Conservation (phyloP, 2,113 vertebrate species). For the Labeo catla region DNA sequence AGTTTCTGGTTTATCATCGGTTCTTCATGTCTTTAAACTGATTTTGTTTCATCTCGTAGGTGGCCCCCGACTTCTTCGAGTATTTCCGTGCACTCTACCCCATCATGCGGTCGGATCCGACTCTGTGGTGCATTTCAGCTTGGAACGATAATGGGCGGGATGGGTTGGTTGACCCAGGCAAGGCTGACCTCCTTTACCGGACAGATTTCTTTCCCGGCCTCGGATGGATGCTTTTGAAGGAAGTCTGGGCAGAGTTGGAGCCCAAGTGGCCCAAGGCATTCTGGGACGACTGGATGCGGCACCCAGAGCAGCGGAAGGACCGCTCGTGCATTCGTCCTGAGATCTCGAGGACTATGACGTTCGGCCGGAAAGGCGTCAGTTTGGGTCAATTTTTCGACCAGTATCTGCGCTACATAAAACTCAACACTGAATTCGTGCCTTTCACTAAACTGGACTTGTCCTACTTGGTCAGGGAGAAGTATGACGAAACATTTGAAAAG, state of each 20-base stretch:
- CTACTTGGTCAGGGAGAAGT: conserved; percentile 81
- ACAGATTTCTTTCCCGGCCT: conserved; percentile 95
- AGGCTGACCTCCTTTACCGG: conserved; percentile 82
- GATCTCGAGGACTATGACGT: conserved; percentile 90
- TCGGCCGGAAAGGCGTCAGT: conserved; percentile 93
- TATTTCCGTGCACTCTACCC: conserved; percentile 90
- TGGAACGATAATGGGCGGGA: conserved; percentile 97
- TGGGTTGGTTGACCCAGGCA: conserved; percentile 79
- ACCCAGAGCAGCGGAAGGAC: conserved; percentile 84
- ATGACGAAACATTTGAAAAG: conserved; percentile 77
- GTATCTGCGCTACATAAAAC: conserved; percentile 92
- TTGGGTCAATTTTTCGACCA: conserved; percentile 97
- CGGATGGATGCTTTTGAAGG: conserved; percentile 88
- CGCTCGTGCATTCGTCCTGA: conserved; percentile 90
- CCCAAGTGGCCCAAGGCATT: conserved; percentile 94
- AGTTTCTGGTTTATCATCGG: not conserved
- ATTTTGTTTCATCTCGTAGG: conserved; percentile 63
- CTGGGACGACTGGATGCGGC: conserved; percentile 97
- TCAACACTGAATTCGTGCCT: conserved; percentile 92
- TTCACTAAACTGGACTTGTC: conserved; percentile 87
- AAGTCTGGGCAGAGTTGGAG: conserved; percentile 90
- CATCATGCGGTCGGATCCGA: conserved; percentile 76
- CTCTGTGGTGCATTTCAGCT: conserved; percentile 90
- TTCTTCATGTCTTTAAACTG: not conserved
- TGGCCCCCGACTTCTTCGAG: conserved; percentile 93